Evolutionary conservation across 2,797 vertebrate species (phyloP).

Genomic region (Pseudotriccus pelzelni): DNA sequence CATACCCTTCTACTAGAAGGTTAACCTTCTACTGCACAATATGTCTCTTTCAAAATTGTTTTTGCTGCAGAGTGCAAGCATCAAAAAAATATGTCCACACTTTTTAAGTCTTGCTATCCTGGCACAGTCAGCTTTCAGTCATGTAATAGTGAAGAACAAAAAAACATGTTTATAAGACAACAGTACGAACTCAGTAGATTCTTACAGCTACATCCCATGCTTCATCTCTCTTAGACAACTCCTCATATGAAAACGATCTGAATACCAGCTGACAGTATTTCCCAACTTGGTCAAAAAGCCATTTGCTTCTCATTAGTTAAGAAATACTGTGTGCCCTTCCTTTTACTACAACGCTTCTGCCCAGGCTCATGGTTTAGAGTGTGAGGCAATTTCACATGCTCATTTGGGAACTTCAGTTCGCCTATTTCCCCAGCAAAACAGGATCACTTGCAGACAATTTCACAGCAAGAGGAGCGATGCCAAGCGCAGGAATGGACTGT

Average conservation of each 20-base stretch:
- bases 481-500: neutral
- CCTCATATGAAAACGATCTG: neutral
- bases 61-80: neutral
- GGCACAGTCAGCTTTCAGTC: neutral
- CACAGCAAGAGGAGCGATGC: neutral
- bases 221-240: neutral
- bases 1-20: neutral
- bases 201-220: neutral
- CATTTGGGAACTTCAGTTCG: neutral
- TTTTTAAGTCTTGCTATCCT: neutral
- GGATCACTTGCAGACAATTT: neutral
- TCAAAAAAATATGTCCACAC: neutral
- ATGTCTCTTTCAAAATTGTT: neutral
- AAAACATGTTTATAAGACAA: neutral
- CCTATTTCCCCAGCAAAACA: neutral
- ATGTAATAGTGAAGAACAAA: neutral
- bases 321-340: neutral
- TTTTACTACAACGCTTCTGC: neutral
- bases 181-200: neutral
- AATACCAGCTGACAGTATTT: neutral
- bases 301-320: neutral
- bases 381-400: neutral
- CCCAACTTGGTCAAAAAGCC: neutral
- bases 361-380: neutral
- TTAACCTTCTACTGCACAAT: accelerated